phyloP scores from a whole-genome alignment of 1,140 invertebrate genomes.

The Macrobrachium rosenbergii region DNA sequence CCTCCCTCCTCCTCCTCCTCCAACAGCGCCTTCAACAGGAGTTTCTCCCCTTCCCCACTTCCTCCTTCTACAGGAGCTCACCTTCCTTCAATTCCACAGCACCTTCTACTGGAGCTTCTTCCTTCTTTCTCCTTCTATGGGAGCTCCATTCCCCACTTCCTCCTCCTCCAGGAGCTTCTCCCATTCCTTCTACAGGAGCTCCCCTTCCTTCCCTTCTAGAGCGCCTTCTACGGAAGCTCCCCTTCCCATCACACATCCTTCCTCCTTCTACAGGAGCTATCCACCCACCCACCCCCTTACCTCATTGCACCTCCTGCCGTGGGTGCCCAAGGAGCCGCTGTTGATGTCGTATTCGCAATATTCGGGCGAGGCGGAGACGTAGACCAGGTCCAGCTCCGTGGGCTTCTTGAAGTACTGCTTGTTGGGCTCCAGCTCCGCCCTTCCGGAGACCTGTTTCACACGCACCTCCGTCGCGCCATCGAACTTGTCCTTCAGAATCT shows the following conservation, averaged over 20 bases:
- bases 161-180: no score
- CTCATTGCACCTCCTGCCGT: slow-evolving; percentile 86
- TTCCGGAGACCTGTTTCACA: slow-evolving; percentile 67
- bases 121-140: no score
- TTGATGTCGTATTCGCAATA: slow-evolving; percentile 85
- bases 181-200: no score
- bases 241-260: background rate
- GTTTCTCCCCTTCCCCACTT: no score
- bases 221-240: background rate
- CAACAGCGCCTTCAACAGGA: no score
- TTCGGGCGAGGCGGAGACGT: slow-evolving; percentile 86
- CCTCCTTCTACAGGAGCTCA: no score
- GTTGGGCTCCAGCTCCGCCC: slow-evolving; percentile 67
- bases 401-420: slow-evolving; percentile 68
- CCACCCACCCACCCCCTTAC: slow-evolving; percentile 70
- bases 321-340: slow-evolving; percentile 86
- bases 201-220: background rate
- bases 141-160: no score
- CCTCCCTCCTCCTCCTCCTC: no score
- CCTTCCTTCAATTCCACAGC: no score
- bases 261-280: background rate
- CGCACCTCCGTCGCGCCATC: slow-evolving; percentile 70
- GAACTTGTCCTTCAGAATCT: slow-evolving; percentile 70
- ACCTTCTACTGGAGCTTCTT: no score
- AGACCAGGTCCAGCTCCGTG: slow-evolving; percentile 79